These are phyloP conservation scores for Apodemus sylvaticus DNA, from an alignment of 2,113 vertebrate genomes.

Conservation along the genomic window DNA sequence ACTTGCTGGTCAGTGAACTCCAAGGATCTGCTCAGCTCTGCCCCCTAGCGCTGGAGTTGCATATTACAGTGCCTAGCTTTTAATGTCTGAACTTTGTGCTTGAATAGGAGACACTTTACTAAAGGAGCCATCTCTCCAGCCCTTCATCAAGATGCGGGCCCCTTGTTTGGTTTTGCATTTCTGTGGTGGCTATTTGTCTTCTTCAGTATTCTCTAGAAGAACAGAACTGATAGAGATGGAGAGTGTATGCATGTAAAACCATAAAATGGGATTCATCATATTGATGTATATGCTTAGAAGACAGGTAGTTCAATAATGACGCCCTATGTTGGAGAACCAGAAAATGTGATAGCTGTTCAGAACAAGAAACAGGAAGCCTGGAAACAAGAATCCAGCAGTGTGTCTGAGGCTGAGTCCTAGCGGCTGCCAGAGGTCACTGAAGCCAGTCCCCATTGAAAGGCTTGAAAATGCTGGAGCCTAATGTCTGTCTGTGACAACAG, in stretches of 20 bases:
- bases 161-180: background rate
- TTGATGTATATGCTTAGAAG: background rate
- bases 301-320: background rate
- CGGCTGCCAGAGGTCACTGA: background rate
- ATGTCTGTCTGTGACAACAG: background rate
- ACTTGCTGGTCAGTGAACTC: background rate
- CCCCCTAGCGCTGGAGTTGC: background rate
- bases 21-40: background rate
- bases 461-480: background rate
- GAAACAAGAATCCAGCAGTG: background rate
- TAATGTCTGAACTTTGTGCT: background rate
- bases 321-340: background rate
- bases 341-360: background rate
- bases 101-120: background rate
- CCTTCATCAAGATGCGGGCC: background rate
- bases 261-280: background rate
- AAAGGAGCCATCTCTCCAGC: background rate
- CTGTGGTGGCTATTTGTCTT: conserved; percentile 4
- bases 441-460: background rate
- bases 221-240: background rate
- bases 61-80: background rate
- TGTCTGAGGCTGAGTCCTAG: background rate
- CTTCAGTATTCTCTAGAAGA: background rate
- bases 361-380: background rate
- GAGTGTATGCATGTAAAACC: background rate